These are phyloP conservation scores for Cheilosia vulpina DNA, from an alignment of 2,888 invertebrate species.

Conservation along the genomic window DNA sequence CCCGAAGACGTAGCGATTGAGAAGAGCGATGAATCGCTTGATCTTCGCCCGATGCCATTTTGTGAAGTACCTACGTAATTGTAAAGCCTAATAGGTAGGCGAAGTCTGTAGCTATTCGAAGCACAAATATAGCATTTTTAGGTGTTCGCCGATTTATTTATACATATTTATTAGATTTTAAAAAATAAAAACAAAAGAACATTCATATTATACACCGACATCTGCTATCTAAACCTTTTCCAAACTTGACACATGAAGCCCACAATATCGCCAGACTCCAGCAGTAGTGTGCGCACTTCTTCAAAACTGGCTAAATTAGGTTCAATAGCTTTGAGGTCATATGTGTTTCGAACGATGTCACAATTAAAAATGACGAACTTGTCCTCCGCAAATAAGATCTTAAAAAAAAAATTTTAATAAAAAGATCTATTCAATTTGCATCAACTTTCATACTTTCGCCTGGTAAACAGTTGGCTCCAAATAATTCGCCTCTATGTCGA, in stretches of 20 bases:
- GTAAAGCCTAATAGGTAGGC: rapidly evolving
- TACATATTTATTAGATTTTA: too few species aligned
- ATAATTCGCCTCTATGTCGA: slow-evolving; percentile 5
- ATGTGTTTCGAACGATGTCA: slow-evolving; percentile 32
- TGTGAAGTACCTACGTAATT: too few species aligned
- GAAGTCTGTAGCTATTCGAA: too few species aligned
- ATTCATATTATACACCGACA: background rate
- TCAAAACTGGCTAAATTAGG: slow-evolving; percentile 20
- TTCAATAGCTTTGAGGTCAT: slow-evolving; percentile 37
- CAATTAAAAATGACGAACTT: slow-evolving; percentile 32
- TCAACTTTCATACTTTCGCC: slow-evolving; percentile 18
- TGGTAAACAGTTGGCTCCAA: slow-evolving; percentile 23
- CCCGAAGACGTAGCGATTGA: too few species aligned
- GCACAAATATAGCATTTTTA: too few species aligned
- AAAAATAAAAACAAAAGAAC: too few species aligned
- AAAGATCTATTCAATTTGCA: too few species aligned
- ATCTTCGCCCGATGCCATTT: too few species aligned
- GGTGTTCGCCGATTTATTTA: too few species aligned
- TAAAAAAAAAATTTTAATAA: background rate
- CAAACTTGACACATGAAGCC: slow-evolving; percentile 38
- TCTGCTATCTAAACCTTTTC: background rate
- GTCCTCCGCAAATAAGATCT: slow-evolving; percentile 35
- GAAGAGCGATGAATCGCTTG: too few species aligned
- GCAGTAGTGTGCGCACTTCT: slow-evolving; percentile 20
- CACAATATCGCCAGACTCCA: slow-evolving; percentile 42